Conservation (phyloP, 2,113 vertebrate species). For the Craseonycteris thonglongyai region DNA sequence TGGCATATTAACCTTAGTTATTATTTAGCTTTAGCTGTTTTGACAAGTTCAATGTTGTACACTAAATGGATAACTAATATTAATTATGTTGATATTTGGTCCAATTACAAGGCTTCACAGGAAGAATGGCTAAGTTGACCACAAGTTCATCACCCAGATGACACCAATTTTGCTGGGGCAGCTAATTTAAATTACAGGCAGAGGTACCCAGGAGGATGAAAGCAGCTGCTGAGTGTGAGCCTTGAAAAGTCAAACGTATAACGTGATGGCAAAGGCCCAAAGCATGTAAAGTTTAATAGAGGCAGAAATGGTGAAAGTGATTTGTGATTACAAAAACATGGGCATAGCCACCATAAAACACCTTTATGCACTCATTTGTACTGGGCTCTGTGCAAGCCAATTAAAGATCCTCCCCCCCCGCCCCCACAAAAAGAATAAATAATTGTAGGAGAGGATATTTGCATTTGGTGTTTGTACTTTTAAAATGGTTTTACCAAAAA, state of each 20-base stretch:
- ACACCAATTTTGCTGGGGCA: neutral
- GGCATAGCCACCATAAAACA: slow-evolving; percentile 20
- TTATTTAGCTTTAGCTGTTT: neutral
- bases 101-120: neutral
- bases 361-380: neutral
- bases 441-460: neutral
- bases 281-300: slow-evolving; percentile 16
- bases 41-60: neutral
- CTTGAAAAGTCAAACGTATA: slow-evolving; percentile 58
- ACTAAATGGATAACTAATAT: neutral
- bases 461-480: neutral
- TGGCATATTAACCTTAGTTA: slow-evolving; percentile 9
- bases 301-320: slow-evolving; percentile 14
- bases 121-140: neutral
- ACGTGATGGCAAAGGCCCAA: slow-evolving; percentile 48
- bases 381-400: neutral
- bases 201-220: neutral
- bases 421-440: neutral
- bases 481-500: neutral
- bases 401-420: neutral
- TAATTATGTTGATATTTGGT: neutral
- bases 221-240: neutral
- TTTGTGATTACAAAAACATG: slow-evolving; percentile 23
- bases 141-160: slow-evolving; percentile 18
- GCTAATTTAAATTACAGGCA: slow-evolving; percentile 48